Base-by-base conservation (phyloP, 1,140 invertebrate species). In the Drosophila prosaltans region DNA sequence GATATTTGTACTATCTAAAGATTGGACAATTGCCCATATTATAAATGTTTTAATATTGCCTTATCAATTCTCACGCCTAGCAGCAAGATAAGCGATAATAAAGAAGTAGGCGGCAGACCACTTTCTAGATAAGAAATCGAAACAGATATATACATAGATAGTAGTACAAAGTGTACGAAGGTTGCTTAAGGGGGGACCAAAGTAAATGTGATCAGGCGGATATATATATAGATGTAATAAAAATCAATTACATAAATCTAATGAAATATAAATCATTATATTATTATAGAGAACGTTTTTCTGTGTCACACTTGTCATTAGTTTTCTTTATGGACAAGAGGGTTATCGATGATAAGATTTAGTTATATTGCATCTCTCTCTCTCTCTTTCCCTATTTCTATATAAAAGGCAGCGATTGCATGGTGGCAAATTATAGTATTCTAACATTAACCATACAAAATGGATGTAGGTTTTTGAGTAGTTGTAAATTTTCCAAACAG, bases 381-480 rank as follows among this genome's bases (percentile, higher is more conserved):
- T n/a, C 43, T 21, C 16, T 51, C 21, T 3, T 24, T 51, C 21
- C 1, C 16, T 45, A 11, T n/a, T 48, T 48, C 7, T 48, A 51
- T 78, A 78, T 78, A 78, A 75, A 78, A 78, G 64, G 48, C 68
- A 32, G n/a, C n/a, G 10, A 60, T 55, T 65, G 36, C 51, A n/a
- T 26, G 51, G 16, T 36, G 39, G 62, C 59, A 75, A 78, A 78
- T 72, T 61, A 75, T 78, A 75, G 76, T 78, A 68, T 67, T 54
- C 48, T 43, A 32, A n/a, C 64, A 71, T 64, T 61, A 60, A 51
- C 8, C 48, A 63, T 63, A 16, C 72, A 75, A 69, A 24, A 91
- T 91, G 88, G 88, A 91, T 80, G 88, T 91, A 78, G 84, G 86
- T 90, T 26, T 67, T 36, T 36, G 0, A 36, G 6, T 36, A 36